Evolutionary conservation across 2,113 vertebrate species (phyloP).

Genomic region (Amia ocellicauda): DNA sequence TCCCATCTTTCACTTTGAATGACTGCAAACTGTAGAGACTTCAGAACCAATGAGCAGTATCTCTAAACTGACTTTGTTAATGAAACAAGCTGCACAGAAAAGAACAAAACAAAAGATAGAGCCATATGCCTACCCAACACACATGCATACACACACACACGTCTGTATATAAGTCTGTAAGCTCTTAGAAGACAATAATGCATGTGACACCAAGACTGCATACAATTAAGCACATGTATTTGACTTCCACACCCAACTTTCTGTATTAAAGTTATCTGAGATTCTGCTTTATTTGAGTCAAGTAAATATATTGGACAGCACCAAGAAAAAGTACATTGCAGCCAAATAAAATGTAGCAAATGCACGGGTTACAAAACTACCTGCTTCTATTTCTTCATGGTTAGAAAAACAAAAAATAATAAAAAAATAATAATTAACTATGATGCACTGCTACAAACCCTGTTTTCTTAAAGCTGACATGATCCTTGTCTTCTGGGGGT

Average conservation of each 20-base stretch:
- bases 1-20: not conserved
- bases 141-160: too few relatives aligned
- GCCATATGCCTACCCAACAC: not conserved
- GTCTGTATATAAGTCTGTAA: too few relatives aligned
- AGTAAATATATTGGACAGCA: too few relatives aligned
- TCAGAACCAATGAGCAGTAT: not conserved
- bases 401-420: too few relatives aligned
- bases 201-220: not conserved
- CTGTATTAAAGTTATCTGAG: not conserved
- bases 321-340: too few relatives aligned
- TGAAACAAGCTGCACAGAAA: not conserved
- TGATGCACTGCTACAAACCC: too few relatives aligned
- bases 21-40: not conserved
- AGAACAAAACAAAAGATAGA: not conserved
- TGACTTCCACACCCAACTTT: not conserved
- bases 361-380: too few relatives aligned
- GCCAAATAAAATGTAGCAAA: too few relatives aligned
- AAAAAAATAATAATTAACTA: too few relatives aligned
- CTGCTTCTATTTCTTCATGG: too few relatives aligned
- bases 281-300: not conserved
- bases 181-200: not conserved
- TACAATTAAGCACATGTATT: slow-evolving; percentile 1
- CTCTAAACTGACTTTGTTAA: not conserved
- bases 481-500: too few relatives aligned
- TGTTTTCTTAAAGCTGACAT: too few relatives aligned